Evolutionary conservation across 2,797 vertebrate species (phyloP), one percentile per base, ranked within the genome.

Genomic region (Hypotaenidia philippensis): DNA sequence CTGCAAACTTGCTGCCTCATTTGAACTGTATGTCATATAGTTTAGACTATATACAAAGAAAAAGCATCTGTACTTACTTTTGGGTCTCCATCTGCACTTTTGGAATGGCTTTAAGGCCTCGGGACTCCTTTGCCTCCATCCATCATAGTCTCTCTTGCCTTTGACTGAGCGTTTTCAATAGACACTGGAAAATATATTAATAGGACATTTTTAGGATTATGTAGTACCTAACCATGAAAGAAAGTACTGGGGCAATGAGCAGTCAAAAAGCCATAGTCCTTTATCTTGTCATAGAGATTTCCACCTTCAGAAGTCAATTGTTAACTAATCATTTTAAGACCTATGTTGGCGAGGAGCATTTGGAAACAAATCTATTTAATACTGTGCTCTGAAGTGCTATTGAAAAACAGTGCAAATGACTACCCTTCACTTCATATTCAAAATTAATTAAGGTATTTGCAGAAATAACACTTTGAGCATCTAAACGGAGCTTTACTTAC

Each of bases 1-100:
- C 12, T 56, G 61, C 68, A 93, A 95, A 96, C 71, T 21, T 95
- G 63, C 86, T 89, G 60, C 86, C 85, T 96, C 86, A 80, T 84
- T 87, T 94, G 40, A 93, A 59, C 12, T 34, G 14, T 83, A 83
- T 77, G 75, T 94, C 49, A 44, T 70, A 88, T 65, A 70, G 45
- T 2, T 57, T 71, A 64, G 66, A 32, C 29, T 56, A 83, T 83
- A 80, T n/a, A 78, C 27, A 38, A 82, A 77, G 31, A 55, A 44
- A 92, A 89, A 66, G 3, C 19, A 79, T 52, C n/a, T 75, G 25
- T 45, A 52, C 14, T 40, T 89, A 20, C 18, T 26, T 91, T 70
- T 89, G 49, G 11, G 15, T 53, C 38, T 79, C 45, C 72, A 89
- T 32, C 36, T 84, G n/a, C 29, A 41, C 22, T 91, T 91, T 65